phyloP scores from a whole-genome alignment of 2,888 invertebrate species.

The Heliconius ethilla region DNA sequence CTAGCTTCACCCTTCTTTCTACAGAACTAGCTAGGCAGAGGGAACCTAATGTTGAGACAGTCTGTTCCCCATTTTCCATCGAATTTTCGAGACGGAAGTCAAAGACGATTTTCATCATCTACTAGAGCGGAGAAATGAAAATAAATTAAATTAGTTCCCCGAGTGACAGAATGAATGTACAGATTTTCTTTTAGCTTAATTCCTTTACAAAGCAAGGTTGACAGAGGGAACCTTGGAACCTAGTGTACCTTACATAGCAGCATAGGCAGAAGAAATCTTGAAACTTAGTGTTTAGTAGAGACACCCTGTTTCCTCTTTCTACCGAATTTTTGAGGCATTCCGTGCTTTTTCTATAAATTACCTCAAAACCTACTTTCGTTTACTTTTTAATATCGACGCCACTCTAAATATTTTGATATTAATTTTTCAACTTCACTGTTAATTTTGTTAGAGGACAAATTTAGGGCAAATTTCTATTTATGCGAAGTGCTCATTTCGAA shows the following conservation, averaged over 20 bases:
- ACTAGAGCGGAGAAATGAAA: background rate
- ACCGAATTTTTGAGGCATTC: background rate
- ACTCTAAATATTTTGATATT: background rate
- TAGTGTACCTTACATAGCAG: background rate
- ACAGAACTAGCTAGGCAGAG: no score
- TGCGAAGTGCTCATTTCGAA: background rate
- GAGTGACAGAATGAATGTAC: background rate
- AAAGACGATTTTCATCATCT: background rate
- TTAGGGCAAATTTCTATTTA: constrained; percentile 2
- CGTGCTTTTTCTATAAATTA: background rate
- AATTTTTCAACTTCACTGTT: background rate
- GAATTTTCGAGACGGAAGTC: background rate
- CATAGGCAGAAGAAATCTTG: background rate
- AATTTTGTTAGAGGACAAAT: constrained; percentile 5
- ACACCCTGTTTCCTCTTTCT: background rate
- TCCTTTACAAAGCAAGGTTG: no score
- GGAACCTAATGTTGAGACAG: background rate
- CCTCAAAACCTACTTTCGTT: background rate
- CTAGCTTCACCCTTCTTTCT: no score
- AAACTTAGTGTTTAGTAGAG: background rate
- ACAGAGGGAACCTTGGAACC: no score
- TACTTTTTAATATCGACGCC: background rate
- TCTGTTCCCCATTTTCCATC: background rate
- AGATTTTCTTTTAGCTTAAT: background rate
- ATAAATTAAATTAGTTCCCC: background rate